Evolutionary conservation across 2,797 vertebrate genomes (phyloP), one percentile per base, ranked within the genome.

Genomic region (Sebastes taczanowskii): DNA sequence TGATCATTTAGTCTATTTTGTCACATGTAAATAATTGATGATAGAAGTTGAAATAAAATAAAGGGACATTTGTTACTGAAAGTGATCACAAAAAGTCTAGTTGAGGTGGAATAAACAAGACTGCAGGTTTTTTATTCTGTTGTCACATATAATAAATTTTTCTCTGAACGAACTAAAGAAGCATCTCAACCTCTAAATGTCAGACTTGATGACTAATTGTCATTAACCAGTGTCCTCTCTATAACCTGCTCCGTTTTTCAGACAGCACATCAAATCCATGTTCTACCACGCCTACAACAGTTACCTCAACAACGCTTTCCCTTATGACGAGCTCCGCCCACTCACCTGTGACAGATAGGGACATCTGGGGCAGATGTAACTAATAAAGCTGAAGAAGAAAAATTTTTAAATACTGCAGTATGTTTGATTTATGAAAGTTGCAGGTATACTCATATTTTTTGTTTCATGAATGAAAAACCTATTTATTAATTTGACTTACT

Each of bases 241-340:
- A 18, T 35, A 7, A 35, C 35, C 20, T 16, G 30, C 30, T 56
- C 35, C 25, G 6, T 75, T 34, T 73, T 86, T 38, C 91, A 99
- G 98, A 87, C 96, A 97, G 87, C 94, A 97, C 82, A 97, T 99
- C 92, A 97, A 96, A 42, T 95, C 96, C 88, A 99, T 99, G 98
- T 99, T 99, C 94, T 99, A 99, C 92, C 98, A 99, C 81, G 98
- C 98, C 86, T 99, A 99, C 93, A 96, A 99, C 95, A 99, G 97
- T 90, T 99, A 99, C 92, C 93, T 99, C 71, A 96, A 97, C 86
- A 96, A 98, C 78, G 98, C 98, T 11, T 99, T 97, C 88, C 98
- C 98, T 5, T 99, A 98, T 46, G 98, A 99, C 53, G 98, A 99
- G 91, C 95, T 99, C 86, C 96, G 98, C 77, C 98, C 98, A 14